Conservation (phyloP, 2,888 invertebrate species). For the Acronicta aceris region DNA sequence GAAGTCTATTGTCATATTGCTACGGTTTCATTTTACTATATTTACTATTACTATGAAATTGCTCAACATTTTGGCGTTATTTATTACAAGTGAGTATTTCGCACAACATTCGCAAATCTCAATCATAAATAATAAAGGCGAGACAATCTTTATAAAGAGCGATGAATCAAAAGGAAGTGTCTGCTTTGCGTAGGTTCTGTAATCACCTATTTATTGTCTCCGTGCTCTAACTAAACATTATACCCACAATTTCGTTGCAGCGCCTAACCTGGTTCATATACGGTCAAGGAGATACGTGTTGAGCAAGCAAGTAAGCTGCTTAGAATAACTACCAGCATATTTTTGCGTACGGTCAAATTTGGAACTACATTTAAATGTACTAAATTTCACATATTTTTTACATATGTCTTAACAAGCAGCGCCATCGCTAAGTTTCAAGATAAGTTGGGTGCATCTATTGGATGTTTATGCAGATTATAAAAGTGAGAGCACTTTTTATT, state of each 20-base stretch:
- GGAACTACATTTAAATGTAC: slow-evolving; percentile 13
- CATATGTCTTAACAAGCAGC: background rate
- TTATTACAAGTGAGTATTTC: background rate
- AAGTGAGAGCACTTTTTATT: slow-evolving; percentile 48
- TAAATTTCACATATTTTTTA: slow-evolving; percentile 3
- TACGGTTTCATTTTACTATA: too few species aligned
- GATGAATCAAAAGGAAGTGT: slow-evolving; percentile 59
- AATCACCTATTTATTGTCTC: slow-evolving; percentile 52
- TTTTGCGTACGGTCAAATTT: slow-evolving; percentile 15
- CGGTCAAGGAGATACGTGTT: slow-evolving; percentile 53
- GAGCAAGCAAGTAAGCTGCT: slow-evolving; percentile 48
- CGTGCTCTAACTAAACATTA: slow-evolving; percentile 36
- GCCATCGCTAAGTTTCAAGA: slow-evolving; percentile 14
- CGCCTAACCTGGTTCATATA: slow-evolving; percentile 46
- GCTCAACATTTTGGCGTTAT: too few species aligned
- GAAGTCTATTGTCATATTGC: too few species aligned
- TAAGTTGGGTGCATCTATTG: slow-evolving; percentile 6
- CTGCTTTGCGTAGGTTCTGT: slow-evolving; percentile 56
- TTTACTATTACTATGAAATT: too few species aligned
- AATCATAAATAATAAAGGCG: slow-evolving; percentile 48
- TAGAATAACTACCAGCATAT: slow-evolving; percentile 41
- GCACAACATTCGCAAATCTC: slow-evolving; percentile 47
- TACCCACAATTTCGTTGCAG: slow-evolving; percentile 44
- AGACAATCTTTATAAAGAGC: slow-evolving; percentile 55
- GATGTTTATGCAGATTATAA: slow-evolving; percentile 44